These are phyloP conservation scores for Bergia puertoricense DNA, from an alignment of 92 coral and sea anemone genomes.

Conservation along the genomic window DNA sequence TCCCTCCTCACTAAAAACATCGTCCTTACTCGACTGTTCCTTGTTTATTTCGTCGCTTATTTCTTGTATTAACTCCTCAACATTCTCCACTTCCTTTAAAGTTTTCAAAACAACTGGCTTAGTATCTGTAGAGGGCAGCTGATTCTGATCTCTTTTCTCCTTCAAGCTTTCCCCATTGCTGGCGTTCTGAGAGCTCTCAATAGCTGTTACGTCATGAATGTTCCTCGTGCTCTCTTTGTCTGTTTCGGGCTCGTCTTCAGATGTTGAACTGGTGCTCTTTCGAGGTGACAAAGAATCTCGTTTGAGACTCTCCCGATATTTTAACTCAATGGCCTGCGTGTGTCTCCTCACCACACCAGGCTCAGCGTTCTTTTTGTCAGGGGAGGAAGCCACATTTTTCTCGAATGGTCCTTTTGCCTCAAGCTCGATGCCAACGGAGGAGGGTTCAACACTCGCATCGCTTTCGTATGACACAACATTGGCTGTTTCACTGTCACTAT, in stretches of 20 bases:
- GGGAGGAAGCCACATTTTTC: slow-evolving; percentile 11
- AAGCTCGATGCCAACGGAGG: neutral
- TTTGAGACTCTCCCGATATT: slow-evolving; percentile 19
- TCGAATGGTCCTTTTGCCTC: slow-evolving; percentile 33
- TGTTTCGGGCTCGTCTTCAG: slow-evolving; percentile 43
- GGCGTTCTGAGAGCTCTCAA: neutral
- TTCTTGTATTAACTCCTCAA: slow-evolving; percentile 48
- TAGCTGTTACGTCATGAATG: neutral
- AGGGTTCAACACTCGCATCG: neutral
- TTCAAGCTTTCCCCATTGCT: neutral
- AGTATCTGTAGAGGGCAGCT: neutral
- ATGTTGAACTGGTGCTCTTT: slow-evolving; percentile 29
- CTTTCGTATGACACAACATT: slow-evolving; percentile 32
- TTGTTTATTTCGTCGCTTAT: slow-evolving; percentile 61
- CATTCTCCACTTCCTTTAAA: neutral
- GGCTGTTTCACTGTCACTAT: slow-evolving; percentile 51
- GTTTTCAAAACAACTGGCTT: neutral
- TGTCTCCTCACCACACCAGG: slow-evolving; percentile 77
- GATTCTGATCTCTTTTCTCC: slow-evolving; percentile 16
- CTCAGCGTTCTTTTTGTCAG: slow-evolving; percentile 16
- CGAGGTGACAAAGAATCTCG: slow-evolving; percentile 16
- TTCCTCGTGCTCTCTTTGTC: slow-evolving; percentile 17
- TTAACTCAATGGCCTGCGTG: slow-evolving; percentile 58
- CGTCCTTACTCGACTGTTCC: slow-evolving; percentile 36
- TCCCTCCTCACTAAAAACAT: neutral